Percentiles rank a stretch among this genome's conserved stretches.
phyloP scores from a whole-genome alignment of 2,888 invertebrate genomes.

The Choristoneura rosaceana region DNA sequence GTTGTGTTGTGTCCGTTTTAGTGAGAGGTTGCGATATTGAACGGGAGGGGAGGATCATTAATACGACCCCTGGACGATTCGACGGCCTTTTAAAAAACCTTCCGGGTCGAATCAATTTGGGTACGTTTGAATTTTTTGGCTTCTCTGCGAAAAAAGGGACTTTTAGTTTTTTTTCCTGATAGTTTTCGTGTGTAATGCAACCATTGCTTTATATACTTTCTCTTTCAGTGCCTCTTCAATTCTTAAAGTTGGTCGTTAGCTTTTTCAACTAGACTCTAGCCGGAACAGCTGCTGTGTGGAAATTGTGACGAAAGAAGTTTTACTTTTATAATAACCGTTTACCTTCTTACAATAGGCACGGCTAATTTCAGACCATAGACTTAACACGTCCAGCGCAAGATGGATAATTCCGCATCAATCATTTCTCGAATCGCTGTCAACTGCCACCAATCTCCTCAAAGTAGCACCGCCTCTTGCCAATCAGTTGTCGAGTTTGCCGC shows the following conservation, averaged over 20 bases:
- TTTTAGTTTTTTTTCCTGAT: background rate
- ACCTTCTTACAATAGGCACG: too few relatives aligned
- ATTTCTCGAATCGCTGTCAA: constrained; percentile 64
- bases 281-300: too few relatives aligned
- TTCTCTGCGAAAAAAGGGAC: background rate
- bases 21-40: constrained; percentile 36
- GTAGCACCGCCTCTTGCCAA: constrained; percentile 52
- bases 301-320: too few relatives aligned
- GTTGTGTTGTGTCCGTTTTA: constrained; percentile 13
- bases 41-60: constrained; percentile 37
- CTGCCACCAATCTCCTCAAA: constrained; percentile 49
- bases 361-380: too few relatives aligned
- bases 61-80: constrained; percentile 28
- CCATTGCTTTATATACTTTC: too few relatives aligned
- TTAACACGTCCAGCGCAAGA: constrained; percentile 16
- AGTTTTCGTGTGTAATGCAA: too few relatives aligned
- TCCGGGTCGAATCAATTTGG: constrained; percentile 31
- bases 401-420: constrained; percentile 59
- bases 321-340: too few relatives aligned
- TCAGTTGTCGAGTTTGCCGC: constrained; percentile 52
- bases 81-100: constrained; percentile 27
- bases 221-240: too few relatives aligned
- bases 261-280: too few relatives aligned
- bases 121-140: constrained; percentile 4
- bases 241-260: too few relatives aligned